Evolutionary conservation across 1,140 invertebrate species (phyloP).

Genomic region (Caenorhabditis inopinata): DNA sequence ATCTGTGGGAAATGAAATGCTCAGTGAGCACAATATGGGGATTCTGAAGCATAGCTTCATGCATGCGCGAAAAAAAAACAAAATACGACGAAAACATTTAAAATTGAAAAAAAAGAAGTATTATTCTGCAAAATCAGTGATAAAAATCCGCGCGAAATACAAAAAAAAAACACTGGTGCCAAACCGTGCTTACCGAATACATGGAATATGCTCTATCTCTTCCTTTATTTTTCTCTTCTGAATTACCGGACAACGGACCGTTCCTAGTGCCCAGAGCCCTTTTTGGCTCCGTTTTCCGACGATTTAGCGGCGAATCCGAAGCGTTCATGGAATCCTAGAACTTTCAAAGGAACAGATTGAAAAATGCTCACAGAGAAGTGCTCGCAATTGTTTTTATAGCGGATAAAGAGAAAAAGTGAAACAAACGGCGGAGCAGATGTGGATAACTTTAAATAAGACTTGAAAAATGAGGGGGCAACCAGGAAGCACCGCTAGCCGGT

Average conservation of each 20-base stretch:
- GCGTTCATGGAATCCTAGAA: neutral
- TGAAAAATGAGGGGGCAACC: too few species aligned
- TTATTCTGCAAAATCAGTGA: too few species aligned
- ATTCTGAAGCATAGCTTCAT: too few species aligned
- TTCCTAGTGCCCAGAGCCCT: neutral
- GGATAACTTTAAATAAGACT: slow-evolving; percentile 9
- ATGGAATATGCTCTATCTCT: slow-evolving; percentile 23
- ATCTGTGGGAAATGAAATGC: too few species aligned
- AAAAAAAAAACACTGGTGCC: too few species aligned
- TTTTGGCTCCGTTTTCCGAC: slow-evolving; percentile 26
- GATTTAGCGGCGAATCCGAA: neutral
- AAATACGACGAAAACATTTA: too few species aligned
- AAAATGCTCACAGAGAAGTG: neutral
- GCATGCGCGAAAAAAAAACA: too few species aligned
- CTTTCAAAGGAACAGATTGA: neutral
- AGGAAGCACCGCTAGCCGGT: too few species aligned
- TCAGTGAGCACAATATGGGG: too few species aligned
- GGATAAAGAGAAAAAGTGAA: neutral
- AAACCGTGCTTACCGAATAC: slow-evolving; percentile 35
- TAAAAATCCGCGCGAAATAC: too few species aligned
- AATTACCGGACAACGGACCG: neutral
- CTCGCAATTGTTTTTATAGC: too few species aligned
- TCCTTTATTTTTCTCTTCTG: neutral
- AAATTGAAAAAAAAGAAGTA: too few species aligned
- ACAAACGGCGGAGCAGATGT: neutral